phyloP scores from a whole-genome alignment of 2,888 invertebrate species.

The Pseudococcus viburni region DNA sequence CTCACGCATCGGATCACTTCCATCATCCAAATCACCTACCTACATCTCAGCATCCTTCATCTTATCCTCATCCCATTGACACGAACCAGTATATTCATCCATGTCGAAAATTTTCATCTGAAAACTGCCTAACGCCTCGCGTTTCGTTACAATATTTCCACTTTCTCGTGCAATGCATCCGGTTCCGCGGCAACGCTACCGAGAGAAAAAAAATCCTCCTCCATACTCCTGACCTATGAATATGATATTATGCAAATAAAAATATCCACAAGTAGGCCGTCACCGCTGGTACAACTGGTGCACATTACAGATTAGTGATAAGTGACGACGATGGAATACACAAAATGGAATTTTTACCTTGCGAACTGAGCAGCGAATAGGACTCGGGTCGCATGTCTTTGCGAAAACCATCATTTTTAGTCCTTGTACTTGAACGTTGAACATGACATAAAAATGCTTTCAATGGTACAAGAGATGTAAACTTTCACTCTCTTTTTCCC shows the following conservation, averaged over 20 bases:
- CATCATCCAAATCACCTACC: no score
- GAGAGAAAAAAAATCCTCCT: slow-evolving; percentile 29
- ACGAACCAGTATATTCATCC: not conserved
- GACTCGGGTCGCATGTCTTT: not conserved
- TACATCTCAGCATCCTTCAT: not conserved
- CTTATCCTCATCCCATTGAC: not conserved
- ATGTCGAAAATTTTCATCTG: not conserved
- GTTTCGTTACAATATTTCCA: not conserved
- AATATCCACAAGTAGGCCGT: slow-evolving; percentile 49
- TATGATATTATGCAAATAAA: slow-evolving; percentile 59
- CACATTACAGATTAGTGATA: slow-evolving; percentile 48
- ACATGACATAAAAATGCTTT: slow-evolving; percentile 56
- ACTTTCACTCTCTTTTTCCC: slow-evolving; percentile 44
- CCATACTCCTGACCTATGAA: slow-evolving; percentile 49
- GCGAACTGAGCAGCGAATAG: not conserved
- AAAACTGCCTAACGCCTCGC: not conserved
- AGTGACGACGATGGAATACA: not conserved
- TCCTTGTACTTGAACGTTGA: not conserved
- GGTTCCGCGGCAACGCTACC: not conserved
- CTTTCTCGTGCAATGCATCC: slow-evolving; percentile 19
- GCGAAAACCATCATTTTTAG: not conserved
- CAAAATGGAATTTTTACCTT: not conserved
- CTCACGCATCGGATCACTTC: not conserved
- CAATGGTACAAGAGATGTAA: not conserved
- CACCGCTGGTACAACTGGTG: slow-evolving; percentile 28